phyloP scores from a whole-genome alignment of 2,113 vertebrate genomes.

The Corvus cornix region DNA sequence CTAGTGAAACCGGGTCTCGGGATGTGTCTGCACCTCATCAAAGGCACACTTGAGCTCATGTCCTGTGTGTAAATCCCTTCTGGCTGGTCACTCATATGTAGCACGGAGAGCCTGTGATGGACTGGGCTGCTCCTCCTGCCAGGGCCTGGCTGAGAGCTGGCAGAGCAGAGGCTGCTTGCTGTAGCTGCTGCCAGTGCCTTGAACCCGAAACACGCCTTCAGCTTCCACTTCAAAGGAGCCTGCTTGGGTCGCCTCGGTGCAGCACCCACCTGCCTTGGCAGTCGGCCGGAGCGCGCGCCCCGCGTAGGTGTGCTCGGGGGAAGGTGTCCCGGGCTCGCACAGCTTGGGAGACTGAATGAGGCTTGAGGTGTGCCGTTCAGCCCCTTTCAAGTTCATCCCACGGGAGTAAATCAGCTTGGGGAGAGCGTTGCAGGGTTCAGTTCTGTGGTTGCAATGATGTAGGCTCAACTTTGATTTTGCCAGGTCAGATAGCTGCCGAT shows the following conservation, averaged over 20 bases:
- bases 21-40: background rate
- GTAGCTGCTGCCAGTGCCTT: background rate
- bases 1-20: background rate
- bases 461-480: background rate
- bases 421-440: rapidly evolving
- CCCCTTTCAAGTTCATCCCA: background rate
- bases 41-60: background rate
- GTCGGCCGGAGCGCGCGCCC: rapidly evolving
- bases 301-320: rapidly evolving
- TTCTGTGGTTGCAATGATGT: background rate
- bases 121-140: background rate
- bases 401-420: background rate
- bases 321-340: background rate
- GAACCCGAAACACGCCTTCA: background rate
- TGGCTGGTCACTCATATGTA: rapidly evolving
- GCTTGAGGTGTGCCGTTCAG: background rate
- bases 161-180: background rate
- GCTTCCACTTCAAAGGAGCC: background rate
- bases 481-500: rapidly evolving
- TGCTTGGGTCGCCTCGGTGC: rapidly evolving
- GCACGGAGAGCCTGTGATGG: rapidly evolving
- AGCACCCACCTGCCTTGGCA: rapidly evolving
- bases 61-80: background rate
- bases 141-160: background rate
- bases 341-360: background rate